Conservation (phyloP, 2,113 vertebrate species). For the Petrocephalus zakoni region DNA sequence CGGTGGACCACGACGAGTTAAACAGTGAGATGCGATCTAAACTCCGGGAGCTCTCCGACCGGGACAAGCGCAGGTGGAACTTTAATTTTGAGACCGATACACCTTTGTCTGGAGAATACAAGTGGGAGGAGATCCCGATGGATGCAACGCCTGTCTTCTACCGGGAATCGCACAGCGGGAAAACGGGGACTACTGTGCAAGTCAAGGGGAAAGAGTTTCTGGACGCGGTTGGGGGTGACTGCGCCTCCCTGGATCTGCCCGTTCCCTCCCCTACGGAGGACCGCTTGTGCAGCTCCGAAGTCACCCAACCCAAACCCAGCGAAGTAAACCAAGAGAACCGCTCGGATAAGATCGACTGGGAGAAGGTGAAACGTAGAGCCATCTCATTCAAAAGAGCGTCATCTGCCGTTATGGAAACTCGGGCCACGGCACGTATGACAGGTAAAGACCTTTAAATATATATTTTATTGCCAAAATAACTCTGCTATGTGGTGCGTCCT, state of each 20-base stretch:
- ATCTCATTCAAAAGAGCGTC: slow-evolving; percentile 43
- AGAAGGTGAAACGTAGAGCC: slow-evolving; percentile 39
- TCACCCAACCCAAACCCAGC: slow-evolving; percentile 32
- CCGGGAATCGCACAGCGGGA: slow-evolving; percentile 66
- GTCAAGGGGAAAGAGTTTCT: slow-evolving; percentile 29
- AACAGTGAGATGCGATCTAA: slow-evolving; percentile 67
- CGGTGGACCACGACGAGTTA: slow-evolving; percentile 82
- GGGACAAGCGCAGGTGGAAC: slow-evolving; percentile 80
- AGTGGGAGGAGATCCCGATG: slow-evolving; percentile 73
- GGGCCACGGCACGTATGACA: slow-evolving; percentile 61
- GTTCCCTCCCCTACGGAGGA: slow-evolving; percentile 30
- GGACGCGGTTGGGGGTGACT: slow-evolving; percentile 21
- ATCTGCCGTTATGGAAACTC: slow-evolving; percentile 26
- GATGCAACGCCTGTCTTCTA: slow-evolving; percentile 74
- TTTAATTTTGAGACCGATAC: slow-evolving; percentile 79
- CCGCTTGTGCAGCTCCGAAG: slow-evolving; percentile 45
- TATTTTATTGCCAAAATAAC: not conserved
- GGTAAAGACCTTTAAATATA: slow-evolving; percentile 45
- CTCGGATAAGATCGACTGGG: slow-evolving; percentile 52
- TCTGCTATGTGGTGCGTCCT: not conserved
- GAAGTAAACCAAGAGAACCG: slow-evolving; percentile 66
- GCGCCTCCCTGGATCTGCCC: slow-evolving; percentile 31
- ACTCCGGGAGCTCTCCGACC: slow-evolving; percentile 72
- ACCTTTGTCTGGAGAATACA: slow-evolving; percentile 73
- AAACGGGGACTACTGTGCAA: slow-evolving; percentile 47